Percentiles rank a stretch among this genome's conserved stretches.
These are phyloP conservation scores for Adelognathus sp. DNA, from an alignment of 2,888 invertebrate genomes.

Conservation along the genomic window DNA sequence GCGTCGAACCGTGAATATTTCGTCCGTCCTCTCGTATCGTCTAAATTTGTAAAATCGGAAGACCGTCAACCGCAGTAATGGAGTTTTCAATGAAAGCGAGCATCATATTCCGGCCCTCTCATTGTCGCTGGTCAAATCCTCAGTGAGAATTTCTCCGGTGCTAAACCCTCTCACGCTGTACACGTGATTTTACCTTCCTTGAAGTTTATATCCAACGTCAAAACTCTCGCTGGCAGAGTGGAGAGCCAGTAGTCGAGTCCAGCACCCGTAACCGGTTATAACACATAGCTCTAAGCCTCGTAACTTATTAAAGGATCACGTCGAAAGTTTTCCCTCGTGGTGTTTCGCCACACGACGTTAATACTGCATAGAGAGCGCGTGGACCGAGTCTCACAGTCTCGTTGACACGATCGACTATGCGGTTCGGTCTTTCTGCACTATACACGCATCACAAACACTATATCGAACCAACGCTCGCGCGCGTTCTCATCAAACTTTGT, in stretches of 20 bases:
- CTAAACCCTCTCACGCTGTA: no score
- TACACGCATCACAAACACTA: neutral
- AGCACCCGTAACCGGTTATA: neutral
- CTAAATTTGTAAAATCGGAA: no score
- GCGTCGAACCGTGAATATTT: no score
- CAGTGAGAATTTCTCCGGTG: no score
- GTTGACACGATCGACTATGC: slow-evolving; percentile 42
- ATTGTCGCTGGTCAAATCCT: no score
- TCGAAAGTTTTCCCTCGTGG: slow-evolving; percentile 42
- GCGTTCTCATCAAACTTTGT: slow-evolving; percentile 36
- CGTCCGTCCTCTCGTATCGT: no score
- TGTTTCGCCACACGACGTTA: neutral
- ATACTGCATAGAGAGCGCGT: neutral
- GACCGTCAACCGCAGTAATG: no score
- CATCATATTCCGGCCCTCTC: no score
- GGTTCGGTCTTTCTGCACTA: slow-evolving; percentile 2
- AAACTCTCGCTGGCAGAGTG: neutral
- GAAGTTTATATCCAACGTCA: no score
- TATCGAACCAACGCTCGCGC: neutral
- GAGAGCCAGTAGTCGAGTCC: no score
- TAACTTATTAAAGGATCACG: slow-evolving; percentile 49
- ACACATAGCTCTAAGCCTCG: slow-evolving; percentile 25
- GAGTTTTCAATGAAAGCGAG: no score
- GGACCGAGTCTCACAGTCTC: slow-evolving; percentile 15
- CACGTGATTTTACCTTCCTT: no score